A percentile compares a stretch with the other conserved stretches of the same genome.
phyloP scores from a whole-genome alignment of 2,113 vertebrate genomes.

The Peromyscus leucopus region DNA sequence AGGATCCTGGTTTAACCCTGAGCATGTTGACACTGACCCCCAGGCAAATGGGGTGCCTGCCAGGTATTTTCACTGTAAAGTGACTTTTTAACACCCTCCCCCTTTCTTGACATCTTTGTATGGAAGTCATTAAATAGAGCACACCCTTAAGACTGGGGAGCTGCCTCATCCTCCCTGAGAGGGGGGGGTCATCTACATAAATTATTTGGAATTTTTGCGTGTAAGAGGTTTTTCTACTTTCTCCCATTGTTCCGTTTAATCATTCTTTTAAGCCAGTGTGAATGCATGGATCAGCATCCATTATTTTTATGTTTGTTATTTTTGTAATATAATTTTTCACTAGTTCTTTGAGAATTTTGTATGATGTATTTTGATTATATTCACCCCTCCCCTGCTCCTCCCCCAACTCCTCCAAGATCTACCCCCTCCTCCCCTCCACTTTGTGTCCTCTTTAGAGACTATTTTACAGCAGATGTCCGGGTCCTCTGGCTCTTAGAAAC shows the following conservation, averaged over 20 bases:
- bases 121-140: background rate
- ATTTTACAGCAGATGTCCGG: background rate
- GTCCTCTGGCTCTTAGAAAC: background rate
- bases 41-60: background rate
- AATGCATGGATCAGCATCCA: background rate
- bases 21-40: background rate
- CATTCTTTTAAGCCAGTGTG: background rate
- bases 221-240: background rate
- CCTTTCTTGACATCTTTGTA: background rate
- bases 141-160: background rate
- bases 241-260: background rate
- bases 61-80: background rate
- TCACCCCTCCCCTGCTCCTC: background rate
- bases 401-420: background rate
- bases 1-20: background rate
- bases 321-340: background rate
- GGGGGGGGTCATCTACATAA: background rate
- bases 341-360: background rate
- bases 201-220: background rate
- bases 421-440: background rate
- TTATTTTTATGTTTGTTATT: background rate
- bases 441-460: background rate
- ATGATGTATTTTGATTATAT: background rate
- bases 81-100: background rate
- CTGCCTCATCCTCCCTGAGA: background rate